These are phyloP conservation scores for Frankliniella intonsa DNA, from an alignment of 2,888 invertebrate species.

Conservation along the genomic window DNA sequence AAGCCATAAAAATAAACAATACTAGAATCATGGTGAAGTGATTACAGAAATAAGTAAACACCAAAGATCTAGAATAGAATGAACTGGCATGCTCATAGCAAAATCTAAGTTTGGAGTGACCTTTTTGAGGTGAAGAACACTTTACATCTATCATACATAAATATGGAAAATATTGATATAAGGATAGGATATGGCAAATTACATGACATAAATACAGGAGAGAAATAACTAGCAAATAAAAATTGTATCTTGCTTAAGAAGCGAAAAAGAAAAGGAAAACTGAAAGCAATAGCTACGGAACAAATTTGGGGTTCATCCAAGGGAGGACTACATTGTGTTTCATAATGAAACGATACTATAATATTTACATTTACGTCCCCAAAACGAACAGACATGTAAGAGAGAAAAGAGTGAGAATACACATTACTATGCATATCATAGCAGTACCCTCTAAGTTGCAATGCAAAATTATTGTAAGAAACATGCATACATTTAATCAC, in stretches of 20 bases:
- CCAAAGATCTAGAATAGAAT: background rate
- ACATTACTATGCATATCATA: constrained; percentile 19
- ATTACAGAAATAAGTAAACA: background rate
- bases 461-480: constrained; percentile 18
- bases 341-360: constrained; percentile 21
- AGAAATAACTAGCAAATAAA: background rate
- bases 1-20: no score
- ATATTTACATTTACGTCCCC: constrained; percentile 25
- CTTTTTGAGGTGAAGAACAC: background rate
- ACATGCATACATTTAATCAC: background rate
- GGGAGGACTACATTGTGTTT: constrained; percentile 5
- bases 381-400: constrained; percentile 25
- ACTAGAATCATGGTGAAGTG: no score
- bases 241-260: background rate
- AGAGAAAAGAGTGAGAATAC: constrained; percentile 22
- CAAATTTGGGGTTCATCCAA: background rate
- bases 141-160: no score
- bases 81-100: background rate
- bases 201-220: background rate
- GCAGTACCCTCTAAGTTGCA: constrained; percentile 17
- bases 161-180: constrained; percentile 5
- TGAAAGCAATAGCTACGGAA: background rate
- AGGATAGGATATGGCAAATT: background rate
- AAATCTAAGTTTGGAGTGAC: background rate
- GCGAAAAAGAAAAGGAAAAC: background rate